Conservation (phyloP, 2,797 vertebrate genomes). For the Epinephelus malabaricus region DNA sequence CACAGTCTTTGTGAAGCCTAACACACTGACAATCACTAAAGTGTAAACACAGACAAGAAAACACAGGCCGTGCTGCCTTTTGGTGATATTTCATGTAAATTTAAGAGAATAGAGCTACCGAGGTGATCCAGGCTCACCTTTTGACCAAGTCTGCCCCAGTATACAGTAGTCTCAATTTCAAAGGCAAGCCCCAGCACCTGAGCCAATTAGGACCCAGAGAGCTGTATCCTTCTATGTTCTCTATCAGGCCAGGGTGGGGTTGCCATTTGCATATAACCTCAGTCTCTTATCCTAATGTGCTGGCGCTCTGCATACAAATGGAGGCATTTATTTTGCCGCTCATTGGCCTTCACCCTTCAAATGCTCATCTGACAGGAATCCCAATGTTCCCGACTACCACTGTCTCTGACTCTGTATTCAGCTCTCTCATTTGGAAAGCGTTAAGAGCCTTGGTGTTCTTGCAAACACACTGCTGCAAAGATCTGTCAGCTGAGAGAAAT, state of each 20-base stretch:
- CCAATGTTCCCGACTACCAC: constrained; percentile 74
- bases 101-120: constrained; percentile 45
- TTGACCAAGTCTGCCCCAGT: constrained; percentile 75
- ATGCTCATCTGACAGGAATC: constrained; percentile 85
- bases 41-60: constrained; percentile 30
- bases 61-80: constrained; percentile 37
- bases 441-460: constrained; percentile 57
- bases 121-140: constrained; percentile 74
- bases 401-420: constrained; percentile 69
- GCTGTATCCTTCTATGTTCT: constrained; percentile 74
- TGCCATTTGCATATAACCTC: constrained; percentile 89
- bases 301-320: constrained; percentile 88
- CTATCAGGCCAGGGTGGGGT: constrained; percentile 75
- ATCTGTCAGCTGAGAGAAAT: constrained; percentile 40
- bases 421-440: constrained; percentile 72
- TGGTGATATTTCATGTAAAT: constrained; percentile 73
- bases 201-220: constrained; percentile 81
- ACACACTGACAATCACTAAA: background rate
- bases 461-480: constrained; percentile 61
- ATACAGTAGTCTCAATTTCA: constrained; percentile 86
- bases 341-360: constrained; percentile 81
- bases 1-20: constrained; percentile 2
- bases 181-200: constrained; percentile 84
- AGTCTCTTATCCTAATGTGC: constrained; percentile 83
- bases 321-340: constrained; percentile 83